These are phyloP conservation scores for Hormaphis cornu DNA, from an alignment of 1,140 invertebrate genomes.

Conservation along the genomic window DNA sequence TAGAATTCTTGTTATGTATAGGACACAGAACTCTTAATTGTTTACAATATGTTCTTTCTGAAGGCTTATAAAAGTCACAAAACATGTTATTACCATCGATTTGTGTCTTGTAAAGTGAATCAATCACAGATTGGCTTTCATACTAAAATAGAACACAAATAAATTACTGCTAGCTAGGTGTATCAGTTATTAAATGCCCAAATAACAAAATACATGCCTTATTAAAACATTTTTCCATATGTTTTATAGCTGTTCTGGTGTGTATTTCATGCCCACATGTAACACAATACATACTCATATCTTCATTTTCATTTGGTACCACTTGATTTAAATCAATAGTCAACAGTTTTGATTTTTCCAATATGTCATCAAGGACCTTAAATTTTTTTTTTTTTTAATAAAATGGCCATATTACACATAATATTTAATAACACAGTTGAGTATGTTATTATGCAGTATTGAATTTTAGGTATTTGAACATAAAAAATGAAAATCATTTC, in stretches of 20 bases:
- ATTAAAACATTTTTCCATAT: conserved; percentile 92
- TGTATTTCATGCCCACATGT: conserved; percentile 92
- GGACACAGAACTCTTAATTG: conserved; percentile 89
- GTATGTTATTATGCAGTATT: no score
- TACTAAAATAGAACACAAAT: conserved; percentile 53
- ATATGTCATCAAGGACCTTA: conserved; percentile 66
- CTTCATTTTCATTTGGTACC: conserved; percentile 55
- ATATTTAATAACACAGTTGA: no score
- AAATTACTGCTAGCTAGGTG: background rate
- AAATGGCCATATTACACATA: no score
- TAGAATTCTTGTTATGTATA: conserved; percentile 94
- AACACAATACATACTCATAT: conserved; percentile 88
- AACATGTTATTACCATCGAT: conserved; percentile 95
- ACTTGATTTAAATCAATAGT: conserved; percentile 56
- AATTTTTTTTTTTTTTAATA: no score
- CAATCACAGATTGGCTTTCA: conserved; percentile 94
- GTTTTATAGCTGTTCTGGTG: conserved; percentile 76
- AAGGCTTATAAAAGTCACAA: conserved; percentile 90
- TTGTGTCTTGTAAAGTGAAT: conserved; percentile 83
- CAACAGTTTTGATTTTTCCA: conserved; percentile 57
- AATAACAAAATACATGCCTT: conserved; percentile 55
- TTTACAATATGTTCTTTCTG: conserved; percentile 90
- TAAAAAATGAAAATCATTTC: no score
- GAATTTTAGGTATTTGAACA: no score
- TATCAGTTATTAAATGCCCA: background rate